Percentiles rank a stretch among this genome's conserved stretches.
Conservation (phyloP, 2,888 invertebrate species). For the Eristalis arbustorum region DNA sequence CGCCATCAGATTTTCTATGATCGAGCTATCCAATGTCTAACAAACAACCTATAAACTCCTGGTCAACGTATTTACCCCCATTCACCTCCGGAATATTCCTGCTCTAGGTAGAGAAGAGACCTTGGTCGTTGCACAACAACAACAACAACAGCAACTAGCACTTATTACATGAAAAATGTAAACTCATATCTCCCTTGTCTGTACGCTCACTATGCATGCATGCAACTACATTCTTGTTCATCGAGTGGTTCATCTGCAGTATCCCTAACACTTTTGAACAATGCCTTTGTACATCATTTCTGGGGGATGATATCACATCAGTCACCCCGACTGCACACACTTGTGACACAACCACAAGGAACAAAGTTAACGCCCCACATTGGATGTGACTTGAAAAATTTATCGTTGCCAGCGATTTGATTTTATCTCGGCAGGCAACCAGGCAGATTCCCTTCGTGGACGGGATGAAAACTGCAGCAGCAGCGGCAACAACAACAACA, state of each 20-base stretch:
- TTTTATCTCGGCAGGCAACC: conserved; percentile 58
- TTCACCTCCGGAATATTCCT: not conserved
- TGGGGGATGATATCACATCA: conserved; percentile 68
- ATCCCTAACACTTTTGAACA: conserved; percentile 31
- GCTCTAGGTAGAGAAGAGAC: not conserved
- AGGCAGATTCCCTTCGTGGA: conserved; percentile 46
- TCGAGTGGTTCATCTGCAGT: conserved; percentile 4
- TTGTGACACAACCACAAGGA: conserved; percentile 66
- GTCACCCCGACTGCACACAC: conserved; percentile 55
- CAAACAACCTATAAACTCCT: not conserved
- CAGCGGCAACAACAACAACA: not conserved
- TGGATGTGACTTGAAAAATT: conserved; percentile 61
- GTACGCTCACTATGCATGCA: not conserved
- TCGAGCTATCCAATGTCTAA: not conserved
- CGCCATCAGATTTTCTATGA: not conserved
- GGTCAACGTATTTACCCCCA: not conserved
- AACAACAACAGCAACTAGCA: not conserved
- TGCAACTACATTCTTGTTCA: not conserved
- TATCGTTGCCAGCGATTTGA: conserved; percentile 65
- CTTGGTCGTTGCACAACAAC: not conserved
- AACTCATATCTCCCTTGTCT: not conserved
- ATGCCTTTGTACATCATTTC: conserved; percentile 29
- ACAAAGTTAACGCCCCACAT: conserved; percentile 61
- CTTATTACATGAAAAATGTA: conserved; percentile 44
- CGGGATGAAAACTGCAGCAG: conserved; percentile 30